These are phyloP conservation scores for Decapterus maruadsi DNA, from an alignment of 2,797 vertebrate genomes.

Conservation along the genomic window DNA sequence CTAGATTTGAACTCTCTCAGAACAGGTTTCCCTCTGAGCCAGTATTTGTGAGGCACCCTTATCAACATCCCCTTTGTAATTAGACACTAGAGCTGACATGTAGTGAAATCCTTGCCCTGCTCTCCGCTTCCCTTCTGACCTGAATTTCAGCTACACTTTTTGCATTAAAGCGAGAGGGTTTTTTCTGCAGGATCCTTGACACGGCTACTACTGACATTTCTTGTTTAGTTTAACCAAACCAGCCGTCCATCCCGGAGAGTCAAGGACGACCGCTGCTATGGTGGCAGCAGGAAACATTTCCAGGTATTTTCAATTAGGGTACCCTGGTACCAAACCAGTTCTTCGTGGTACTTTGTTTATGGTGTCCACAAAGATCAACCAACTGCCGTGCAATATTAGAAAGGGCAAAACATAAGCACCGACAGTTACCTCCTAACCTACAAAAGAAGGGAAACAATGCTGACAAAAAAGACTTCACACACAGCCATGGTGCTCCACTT, in stretches of 20 bases:
- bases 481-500: conserved; percentile 18
- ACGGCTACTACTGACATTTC: conserved; percentile 41
- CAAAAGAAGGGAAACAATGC: conserved; percentile 44
- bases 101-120: conserved; percentile 50
- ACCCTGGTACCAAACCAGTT: conserved; percentile 70
- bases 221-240: conserved; percentile 50
- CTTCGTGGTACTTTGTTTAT: conserved; percentile 54
- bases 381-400: conserved; percentile 46
- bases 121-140: conserved; percentile 39
- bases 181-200: conserved; percentile 34
- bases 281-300: conserved; percentile 46
- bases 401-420: conserved; percentile 57
- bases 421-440: conserved; percentile 54
- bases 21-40: conserved; percentile 39
- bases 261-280: conserved; percentile 40
- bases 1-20: conserved; percentile 21
- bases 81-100: conserved; percentile 58
- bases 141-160: conserved; percentile 52
- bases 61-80: conserved; percentile 69
- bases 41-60: conserved; percentile 40
- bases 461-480: conserved; percentile 21
- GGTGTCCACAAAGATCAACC: conserved; percentile 71
- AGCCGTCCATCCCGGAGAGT: conserved; percentile 9
- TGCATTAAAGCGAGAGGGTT: conserved; percentile 21
- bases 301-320: conserved; percentile 54